A percentile compares a stretch with the other conserved stretches of the same genome.
Evolutionary conservation across 2,888 invertebrate species (phyloP).

Genomic region (Prenolepis imparis): DNA sequence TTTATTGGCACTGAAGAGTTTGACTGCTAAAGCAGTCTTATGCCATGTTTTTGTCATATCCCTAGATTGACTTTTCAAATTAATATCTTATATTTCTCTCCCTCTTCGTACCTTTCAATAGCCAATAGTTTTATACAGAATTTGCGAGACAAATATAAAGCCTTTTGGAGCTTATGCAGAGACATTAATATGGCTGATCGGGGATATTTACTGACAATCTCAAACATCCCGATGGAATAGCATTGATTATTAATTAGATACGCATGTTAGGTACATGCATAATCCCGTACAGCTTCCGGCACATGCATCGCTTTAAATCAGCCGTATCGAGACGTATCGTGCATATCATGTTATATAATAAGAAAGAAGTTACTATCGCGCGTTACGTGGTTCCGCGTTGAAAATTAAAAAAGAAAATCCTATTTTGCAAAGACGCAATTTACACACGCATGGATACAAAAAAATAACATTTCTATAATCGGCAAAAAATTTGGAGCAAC

Average conservation of each 20-base stretch:
- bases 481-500: no score
- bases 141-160: conserved; percentile 35
- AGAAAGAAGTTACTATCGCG: neutral
- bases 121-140: neutral
- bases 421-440: neutral
- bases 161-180: neutral
- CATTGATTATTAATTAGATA: conserved; percentile 63
- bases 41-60: neutral
- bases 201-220: conserved; percentile 55
- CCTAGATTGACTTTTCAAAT: neutral
- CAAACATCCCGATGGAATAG: conserved; percentile 59
- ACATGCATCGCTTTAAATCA: conserved; percentile 46
- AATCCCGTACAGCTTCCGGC: conserved; percentile 43
- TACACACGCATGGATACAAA: neutral
- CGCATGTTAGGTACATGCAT: conserved; percentile 40
- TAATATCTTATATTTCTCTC: neutral
- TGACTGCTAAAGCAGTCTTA: neutral
- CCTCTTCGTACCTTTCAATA: neutral
- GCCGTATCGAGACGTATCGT: neutral
- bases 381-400: neutral
- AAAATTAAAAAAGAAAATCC: conserved; percentile 37
- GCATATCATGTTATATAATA: conserved; percentile 29
- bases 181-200: conserved; percentile 47
- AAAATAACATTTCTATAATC: neutral
- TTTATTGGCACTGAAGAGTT: neutral